Conservation (phyloP, 1,140 invertebrate genomes). For the Nasonia giraulti region DNA sequence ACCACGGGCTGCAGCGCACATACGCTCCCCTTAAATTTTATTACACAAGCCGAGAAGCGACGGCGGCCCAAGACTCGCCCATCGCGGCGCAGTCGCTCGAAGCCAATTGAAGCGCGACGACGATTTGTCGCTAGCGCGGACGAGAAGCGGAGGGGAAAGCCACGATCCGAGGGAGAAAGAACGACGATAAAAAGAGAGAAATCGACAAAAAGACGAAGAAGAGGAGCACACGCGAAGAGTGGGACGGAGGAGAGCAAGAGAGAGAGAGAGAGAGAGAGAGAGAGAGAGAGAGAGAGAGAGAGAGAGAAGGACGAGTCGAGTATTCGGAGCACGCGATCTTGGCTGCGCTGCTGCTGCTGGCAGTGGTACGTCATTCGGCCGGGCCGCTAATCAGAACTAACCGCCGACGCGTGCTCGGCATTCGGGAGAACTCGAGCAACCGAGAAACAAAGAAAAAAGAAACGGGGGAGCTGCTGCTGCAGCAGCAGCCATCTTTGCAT, state of each 20-base stretch:
- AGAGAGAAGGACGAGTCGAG: conserved; percentile 58
- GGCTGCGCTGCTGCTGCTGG: conserved; percentile 53
- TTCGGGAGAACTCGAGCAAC: conserved; percentile 56
- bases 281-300: conserved; percentile 48
- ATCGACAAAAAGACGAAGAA: not conserved
- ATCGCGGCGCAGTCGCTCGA: conserved; percentile 15
- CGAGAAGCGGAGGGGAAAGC: not conserved
- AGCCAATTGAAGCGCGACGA: conserved; percentile 50
- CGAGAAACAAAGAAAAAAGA: conserved; percentile 58
- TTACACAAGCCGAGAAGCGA: conserved; percentile 13
- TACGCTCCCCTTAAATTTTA: conserved; percentile 28
- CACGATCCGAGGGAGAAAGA: not conserved
- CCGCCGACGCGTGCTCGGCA: conserved; percentile 70
- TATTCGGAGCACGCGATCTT: conserved; percentile 71
- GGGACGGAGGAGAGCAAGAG: conserved; percentile 51
- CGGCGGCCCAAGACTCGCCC: conserved; percentile 10
- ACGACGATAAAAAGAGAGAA: not conserved
- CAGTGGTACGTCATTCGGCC: conserved; percentile 74
- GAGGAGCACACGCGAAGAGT: conserved; percentile 43
- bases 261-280: conserved; percentile 49
- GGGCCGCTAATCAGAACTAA: conserved; percentile 74
- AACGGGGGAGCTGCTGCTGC: conserved; percentile 41
- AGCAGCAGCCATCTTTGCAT: conserved; percentile 63
- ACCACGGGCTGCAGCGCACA: not conserved
- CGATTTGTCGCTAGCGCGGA: conserved; percentile 43